Evolutionary conservation across 2,888 invertebrate genomes (phyloP).

Genomic region (Vandiemenella viatica): DNA sequence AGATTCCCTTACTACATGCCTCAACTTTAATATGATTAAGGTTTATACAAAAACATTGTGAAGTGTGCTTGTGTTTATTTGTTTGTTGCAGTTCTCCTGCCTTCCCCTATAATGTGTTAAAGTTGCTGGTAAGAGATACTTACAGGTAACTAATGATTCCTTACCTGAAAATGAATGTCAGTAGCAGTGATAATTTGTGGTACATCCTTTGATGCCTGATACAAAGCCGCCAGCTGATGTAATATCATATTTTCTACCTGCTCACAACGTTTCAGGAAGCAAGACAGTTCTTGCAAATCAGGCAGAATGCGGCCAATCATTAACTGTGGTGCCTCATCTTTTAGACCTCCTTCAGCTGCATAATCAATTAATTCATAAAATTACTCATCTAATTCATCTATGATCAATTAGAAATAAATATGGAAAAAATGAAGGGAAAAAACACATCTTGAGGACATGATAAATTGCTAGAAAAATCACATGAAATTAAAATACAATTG

Average conservation of each 20-base stretch:
- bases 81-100: no score
- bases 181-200: conserved; percentile 24
- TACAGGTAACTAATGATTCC: neutral
- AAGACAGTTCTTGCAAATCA: conserved; percentile 39
- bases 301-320: conserved; percentile 34
- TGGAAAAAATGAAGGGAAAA: neutral
- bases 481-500: no score
- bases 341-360: neutral
- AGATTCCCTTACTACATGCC: no score
- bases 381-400: neutral
- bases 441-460: neutral
- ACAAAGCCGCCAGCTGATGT: conserved; percentile 57
- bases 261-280: conserved; percentile 53
- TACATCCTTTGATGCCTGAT: conserved; percentile 31
- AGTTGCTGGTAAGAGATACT: no score
- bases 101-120: no score
- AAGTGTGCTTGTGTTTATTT: no score
- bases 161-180: conserved; percentile 23
- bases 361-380: neutral
- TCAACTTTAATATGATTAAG: no score
- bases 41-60: no score
- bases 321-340: conserved; percentile 32
- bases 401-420: neutral
- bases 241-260: conserved; percentile 55
- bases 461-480: neutral